Conservation (phyloP, 2,797 vertebrate genomes). For the Bucorvus abyssinicus region DNA sequence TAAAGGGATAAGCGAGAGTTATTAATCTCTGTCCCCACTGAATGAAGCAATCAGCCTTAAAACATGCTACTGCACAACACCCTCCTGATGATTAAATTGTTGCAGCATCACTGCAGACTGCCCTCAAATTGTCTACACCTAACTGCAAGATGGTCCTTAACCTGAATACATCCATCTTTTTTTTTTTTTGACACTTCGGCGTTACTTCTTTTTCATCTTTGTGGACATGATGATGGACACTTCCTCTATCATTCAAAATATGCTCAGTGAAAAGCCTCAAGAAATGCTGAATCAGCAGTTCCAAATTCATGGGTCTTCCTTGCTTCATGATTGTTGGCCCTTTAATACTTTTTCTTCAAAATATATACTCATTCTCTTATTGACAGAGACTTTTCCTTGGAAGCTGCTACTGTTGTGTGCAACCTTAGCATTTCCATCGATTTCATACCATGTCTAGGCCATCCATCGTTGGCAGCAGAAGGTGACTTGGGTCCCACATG, state of each 20-base stretch:
- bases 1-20: not conserved
- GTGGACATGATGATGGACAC: not conserved
- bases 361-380: not conserved
- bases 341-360: not conserved
- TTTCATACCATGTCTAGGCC: not conserved
- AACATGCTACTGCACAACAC: not conserved
- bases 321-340: not conserved
- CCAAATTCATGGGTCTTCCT: not conserved
- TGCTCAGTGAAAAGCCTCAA: not conserved
- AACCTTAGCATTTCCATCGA: not conserved
- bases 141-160: not conserved
- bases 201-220: not conserved
- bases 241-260: not conserved
- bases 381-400: not conserved
- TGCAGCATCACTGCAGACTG: not conserved
- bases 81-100: not conserved
- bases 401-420: not conserved
- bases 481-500: rapidly evolving
- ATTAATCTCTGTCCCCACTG: not conserved
- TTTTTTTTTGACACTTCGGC: not conserved
- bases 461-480: rapidly evolving
- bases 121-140: not conserved
- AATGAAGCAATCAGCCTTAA: not conserved
- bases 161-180: not conserved
- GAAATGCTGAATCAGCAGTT: not conserved